These are phyloP conservation scores for Monochamus alternatus DNA, from an alignment of 2,888 invertebrate genomes.

Conservation along the genomic window DNA sequence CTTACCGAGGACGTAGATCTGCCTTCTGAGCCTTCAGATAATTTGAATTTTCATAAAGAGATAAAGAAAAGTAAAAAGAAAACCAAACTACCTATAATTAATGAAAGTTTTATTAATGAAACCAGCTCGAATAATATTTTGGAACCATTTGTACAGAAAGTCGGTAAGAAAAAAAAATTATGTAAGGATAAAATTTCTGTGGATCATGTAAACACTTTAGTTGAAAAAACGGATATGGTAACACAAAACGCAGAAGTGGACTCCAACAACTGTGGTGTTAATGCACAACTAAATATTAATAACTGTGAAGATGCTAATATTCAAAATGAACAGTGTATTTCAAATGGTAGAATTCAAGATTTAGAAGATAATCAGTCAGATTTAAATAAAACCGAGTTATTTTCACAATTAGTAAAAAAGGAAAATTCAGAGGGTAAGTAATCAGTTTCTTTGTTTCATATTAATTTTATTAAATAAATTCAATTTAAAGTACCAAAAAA, in stretches of 20 bases:
- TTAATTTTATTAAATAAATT: slow-evolving; percentile 2
- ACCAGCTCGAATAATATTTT: neutral
- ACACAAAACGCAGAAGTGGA: neutral
- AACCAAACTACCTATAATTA: neutral
- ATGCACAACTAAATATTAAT: neutral
- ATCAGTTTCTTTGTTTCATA: neutral
- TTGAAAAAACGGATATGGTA: neutral
- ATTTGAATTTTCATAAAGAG: neutral
- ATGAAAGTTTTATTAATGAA: neutral
- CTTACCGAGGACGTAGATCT: neutral
- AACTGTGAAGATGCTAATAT: neutral
- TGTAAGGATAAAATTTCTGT: neutral
- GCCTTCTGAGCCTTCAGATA: neutral
- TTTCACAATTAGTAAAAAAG: slow-evolving; percentile 47
- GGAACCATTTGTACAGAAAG: slow-evolving; percentile 3
- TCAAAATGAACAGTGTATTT: neutral
- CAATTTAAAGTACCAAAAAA: slow-evolving; percentile 33
- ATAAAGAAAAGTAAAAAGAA: slow-evolving; percentile 15
- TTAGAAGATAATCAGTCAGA: slow-evolving; percentile 47
- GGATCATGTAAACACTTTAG: neutral
- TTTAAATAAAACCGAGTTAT: slow-evolving; percentile 51
- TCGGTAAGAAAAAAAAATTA: neutral
- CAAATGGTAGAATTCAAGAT: slow-evolving; percentile 33
- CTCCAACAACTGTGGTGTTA: neutral
- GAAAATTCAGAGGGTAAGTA: slow-evolving; percentile 33